Evolutionary conservation across 2,797 vertebrate genomes (phyloP).

Genomic region (Lepidocolaptes lacrymiger): DNA sequence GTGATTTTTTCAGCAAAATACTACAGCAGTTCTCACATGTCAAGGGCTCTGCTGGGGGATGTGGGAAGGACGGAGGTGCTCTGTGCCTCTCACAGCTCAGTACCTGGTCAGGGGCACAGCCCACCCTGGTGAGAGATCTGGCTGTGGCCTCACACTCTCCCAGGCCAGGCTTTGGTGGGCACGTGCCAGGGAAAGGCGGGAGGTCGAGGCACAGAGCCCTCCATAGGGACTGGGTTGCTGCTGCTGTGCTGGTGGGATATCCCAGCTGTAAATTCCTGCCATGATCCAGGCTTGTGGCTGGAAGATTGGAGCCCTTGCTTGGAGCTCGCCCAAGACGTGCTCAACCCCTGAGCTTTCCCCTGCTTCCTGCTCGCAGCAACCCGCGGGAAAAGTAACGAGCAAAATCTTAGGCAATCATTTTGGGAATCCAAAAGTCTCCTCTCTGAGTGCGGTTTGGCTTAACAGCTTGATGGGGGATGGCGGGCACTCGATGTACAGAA

Average conservation of each 20-base stretch:
- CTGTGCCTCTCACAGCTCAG: rapidly evolving
- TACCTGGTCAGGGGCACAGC: background rate
- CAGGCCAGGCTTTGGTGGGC: background rate
- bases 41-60: background rate
- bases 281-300: rapidly evolving
- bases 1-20: background rate
- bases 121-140: rapidly evolving
- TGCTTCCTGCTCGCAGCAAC: rapidly evolving
- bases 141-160: background rate
- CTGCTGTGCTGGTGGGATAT: background rate
- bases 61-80: rapidly evolving
- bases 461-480: background rate
- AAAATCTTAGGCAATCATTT: background rate
- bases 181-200: rapidly evolving
- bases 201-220: background rate
- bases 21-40: background rate
- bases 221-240: background rate
- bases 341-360: background rate
- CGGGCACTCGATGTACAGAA: rapidly evolving
- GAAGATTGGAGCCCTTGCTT: background rate
- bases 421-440: background rate
- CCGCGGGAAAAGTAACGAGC: background rate
- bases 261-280: background rate
- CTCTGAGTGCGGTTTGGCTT: background rate
- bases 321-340: background rate